These are phyloP conservation scores for Chromis chromis DNA, from an alignment of 2,797 vertebrate genomes.

Conservation along the genomic window DNA sequence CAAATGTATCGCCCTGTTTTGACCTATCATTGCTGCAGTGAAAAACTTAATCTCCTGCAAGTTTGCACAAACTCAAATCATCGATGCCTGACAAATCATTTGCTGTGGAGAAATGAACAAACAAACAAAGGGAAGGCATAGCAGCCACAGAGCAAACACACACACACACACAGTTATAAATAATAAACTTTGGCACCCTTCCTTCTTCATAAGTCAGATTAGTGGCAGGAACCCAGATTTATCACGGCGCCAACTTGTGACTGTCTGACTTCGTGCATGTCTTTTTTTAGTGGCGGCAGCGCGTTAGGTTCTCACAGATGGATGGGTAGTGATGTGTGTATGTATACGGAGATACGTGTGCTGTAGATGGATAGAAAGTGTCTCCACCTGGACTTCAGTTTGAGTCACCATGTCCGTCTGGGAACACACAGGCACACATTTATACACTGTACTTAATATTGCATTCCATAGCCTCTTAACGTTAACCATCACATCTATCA, in stretches of 20 bases:
- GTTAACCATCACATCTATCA: too few relatives aligned
- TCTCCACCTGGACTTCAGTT: slow-evolving; percentile 36
- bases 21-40: background rate
- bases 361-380: background rate
- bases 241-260: slow-evolving; percentile 39
- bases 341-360: slow-evolving; percentile 4
- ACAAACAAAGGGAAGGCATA: slow-evolving; percentile 21
- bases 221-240: slow-evolving; percentile 53
- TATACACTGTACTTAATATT: background rate
- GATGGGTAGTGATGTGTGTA: slow-evolving; percentile 9
- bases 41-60: background rate
- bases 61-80: slow-evolving; percentile 20
- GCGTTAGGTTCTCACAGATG: slow-evolving; percentile 51
- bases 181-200: slow-evolving; percentile 45
- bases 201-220: slow-evolving; percentile 47
- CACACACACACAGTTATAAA: slow-evolving; percentile 32
- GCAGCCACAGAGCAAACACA: background rate
- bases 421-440: background rate
- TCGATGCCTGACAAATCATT: slow-evolving; percentile 16
- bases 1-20: background rate
- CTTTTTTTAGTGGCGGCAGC: slow-evolving; percentile 30
- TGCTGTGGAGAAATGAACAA: slow-evolving; percentile 24
- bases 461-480: background rate
- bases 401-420: slow-evolving; percentile 42
- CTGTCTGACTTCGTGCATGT: slow-evolving; percentile 32